Percentiles rank a stretch among this genome's conserved stretches.
phyloP scores from a whole-genome alignment of 2,113 vertebrate species.

The Pomatorhinus ruficollis region DNA sequence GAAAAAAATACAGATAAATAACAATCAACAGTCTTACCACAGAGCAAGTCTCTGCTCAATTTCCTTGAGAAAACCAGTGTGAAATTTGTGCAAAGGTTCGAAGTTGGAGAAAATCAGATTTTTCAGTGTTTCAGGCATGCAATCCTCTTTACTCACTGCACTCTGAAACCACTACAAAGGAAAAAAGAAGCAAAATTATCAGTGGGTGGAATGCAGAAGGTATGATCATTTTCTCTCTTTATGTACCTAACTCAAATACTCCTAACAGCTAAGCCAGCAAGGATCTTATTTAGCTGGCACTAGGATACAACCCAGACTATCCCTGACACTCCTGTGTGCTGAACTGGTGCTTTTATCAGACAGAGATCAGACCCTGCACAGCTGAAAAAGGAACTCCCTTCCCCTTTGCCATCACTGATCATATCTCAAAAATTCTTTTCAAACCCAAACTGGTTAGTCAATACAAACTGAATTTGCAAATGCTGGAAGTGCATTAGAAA shows the following conservation, averaged over 20 bases:
- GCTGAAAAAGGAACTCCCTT: not conserved
- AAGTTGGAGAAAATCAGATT: constrained; percentile 88
- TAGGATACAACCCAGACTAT: not conserved
- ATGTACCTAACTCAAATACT: not conserved
- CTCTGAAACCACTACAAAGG: constrained; percentile 87
- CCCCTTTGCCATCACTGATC: not conserved
- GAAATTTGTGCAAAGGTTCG: constrained; percentile 94
- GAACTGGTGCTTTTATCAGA: not conserved
- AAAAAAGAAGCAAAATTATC: not conserved
- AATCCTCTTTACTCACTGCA: constrained; percentile 85
- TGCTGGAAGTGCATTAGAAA: not conserved
- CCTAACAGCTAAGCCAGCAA: not conserved
- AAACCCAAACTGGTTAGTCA: not conserved
- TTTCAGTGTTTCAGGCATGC: constrained; percentile 86
- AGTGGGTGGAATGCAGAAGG: not conserved
- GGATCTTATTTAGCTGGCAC: not conserved
- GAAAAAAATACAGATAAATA: not conserved
- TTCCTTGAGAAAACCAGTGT: constrained; percentile 94
- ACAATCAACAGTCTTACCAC: constrained; percentile 81
- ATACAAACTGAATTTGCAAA: not conserved
- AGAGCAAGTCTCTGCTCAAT: constrained; percentile 92
- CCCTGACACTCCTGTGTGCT: not conserved
- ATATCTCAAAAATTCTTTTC: not conserved
- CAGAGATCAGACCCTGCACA: not conserved
- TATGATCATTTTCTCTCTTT: not conserved